Evolutionary conservation across 2,797 vertebrate species (phyloP).

Genomic region (Adrianichthys oophorus): DNA sequence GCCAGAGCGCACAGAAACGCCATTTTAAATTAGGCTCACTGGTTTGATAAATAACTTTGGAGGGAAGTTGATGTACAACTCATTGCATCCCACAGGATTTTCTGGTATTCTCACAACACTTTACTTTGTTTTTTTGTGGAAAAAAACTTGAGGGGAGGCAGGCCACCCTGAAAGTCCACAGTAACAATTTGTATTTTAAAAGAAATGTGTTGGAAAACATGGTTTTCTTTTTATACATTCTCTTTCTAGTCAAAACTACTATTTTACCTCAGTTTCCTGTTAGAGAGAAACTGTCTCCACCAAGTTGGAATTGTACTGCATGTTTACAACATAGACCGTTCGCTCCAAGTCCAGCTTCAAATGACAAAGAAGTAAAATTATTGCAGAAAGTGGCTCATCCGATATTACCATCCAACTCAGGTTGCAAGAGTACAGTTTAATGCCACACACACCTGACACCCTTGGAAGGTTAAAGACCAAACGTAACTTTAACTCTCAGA

Average conservation of each 20-base stretch:
- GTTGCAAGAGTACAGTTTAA: too few relatives aligned
- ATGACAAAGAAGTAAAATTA: not conserved
- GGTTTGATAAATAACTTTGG: constrained; percentile 41
- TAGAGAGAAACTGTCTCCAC: too few relatives aligned
- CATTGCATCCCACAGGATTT: constrained; percentile 17
- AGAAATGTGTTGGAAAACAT: constrained; percentile 13
- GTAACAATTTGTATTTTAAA: constrained; percentile 6
- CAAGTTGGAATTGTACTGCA: too few relatives aligned
- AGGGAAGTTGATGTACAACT: constrained; percentile 26
- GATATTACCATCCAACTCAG: too few relatives aligned
- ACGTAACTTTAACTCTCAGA: too few relatives aligned
- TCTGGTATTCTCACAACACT: constrained; percentile 18
- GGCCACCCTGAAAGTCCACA: constrained; percentile 22
- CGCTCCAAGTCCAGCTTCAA: not conserved
- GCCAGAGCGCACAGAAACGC: constrained; percentile 44
- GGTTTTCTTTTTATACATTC: not conserved
- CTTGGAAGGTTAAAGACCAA: too few relatives aligned
- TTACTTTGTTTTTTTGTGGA: constrained; percentile 3
- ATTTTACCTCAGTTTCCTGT: not conserved
- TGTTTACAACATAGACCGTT: not conserved
- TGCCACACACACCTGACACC: too few relatives aligned
- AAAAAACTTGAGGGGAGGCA: constrained; percentile 7
- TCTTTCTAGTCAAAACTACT: not conserved
- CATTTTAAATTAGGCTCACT: constrained; percentile 31
- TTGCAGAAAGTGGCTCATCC: too few relatives aligned